phyloP scores from a whole-genome alignment of 2,113 vertebrate genomes.

The Tiliqua scincoides region DNA sequence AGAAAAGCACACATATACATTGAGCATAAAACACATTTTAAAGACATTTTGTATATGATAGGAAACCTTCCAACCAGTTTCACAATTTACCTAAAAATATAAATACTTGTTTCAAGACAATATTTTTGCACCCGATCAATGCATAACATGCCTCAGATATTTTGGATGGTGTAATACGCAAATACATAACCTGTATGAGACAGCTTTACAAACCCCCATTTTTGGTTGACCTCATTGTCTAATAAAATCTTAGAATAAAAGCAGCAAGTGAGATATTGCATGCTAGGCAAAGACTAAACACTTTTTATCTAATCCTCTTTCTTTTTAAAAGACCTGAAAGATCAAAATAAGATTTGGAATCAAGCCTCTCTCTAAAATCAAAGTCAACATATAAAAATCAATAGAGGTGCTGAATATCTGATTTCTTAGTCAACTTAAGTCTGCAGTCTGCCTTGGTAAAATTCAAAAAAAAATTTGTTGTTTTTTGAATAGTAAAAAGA shows the following conservation, averaged over 20 bases:
- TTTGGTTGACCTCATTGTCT: conserved; percentile 55
- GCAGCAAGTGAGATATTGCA: conserved; percentile 51
- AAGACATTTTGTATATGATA: conserved; percentile 31
- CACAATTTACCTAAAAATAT: conserved; percentile 30
- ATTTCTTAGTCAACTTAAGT: conserved; percentile 43
- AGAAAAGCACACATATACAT: conserved; percentile 47
- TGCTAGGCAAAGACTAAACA: conserved; percentile 25
- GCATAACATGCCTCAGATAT: conserved; percentile 31
- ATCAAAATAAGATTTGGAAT: conserved; percentile 44
- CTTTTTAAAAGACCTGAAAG: conserved; percentile 39
- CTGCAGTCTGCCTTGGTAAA: conserved; percentile 45
- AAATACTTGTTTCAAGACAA: conserved; percentile 43
- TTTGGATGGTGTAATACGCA: conserved; percentile 7
- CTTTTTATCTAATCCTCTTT: conserved; percentile 39
- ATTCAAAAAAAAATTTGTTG: conserved; percentile 34
- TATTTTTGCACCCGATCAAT: conserved; percentile 37
- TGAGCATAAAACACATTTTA: neutral
- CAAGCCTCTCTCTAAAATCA: conserved; percentile 50
- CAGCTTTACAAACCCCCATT: conserved; percentile 54
- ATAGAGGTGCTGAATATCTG: conserved; percentile 52
- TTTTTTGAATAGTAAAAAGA: neutral
- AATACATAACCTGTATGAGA: conserved; percentile 36
- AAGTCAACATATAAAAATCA: conserved; percentile 41
- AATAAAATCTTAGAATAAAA: conserved; percentile 66
- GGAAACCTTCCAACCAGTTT: conserved; percentile 36